Evolutionary conservation across 1,140 invertebrate species (phyloP).

Genomic region (Plodia interpunctella): DNA sequence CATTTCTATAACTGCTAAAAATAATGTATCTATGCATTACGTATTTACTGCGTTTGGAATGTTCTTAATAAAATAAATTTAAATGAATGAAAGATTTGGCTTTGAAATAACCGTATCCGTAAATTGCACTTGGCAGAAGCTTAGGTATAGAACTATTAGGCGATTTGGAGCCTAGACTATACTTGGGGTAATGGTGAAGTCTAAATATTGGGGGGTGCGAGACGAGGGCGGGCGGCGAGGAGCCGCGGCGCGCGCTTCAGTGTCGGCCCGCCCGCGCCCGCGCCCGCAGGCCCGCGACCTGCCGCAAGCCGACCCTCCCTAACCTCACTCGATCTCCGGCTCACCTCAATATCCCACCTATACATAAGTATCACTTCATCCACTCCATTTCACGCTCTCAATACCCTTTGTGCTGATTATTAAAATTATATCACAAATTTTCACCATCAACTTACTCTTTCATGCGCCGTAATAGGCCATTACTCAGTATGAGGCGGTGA

Average conservation of each 20-base stretch:
- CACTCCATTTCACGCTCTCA: slow-evolving; percentile 21
- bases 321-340: slow-evolving; percentile 55
- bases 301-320: slow-evolving; percentile 34
- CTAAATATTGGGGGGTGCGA: slow-evolving; percentile 29
- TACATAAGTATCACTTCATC: slow-evolving; percentile 31
- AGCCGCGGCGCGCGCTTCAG: slow-evolving; percentile 61
- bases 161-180: background rate
- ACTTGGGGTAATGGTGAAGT: slow-evolving; percentile 9
- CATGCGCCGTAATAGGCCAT: background rate
- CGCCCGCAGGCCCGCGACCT: slow-evolving; percentile 55
- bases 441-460: background rate
- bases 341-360: slow-evolving; percentile 44
- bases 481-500: slow-evolving; percentile 3
- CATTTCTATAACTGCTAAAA: no score
- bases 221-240: slow-evolving; percentile 29
- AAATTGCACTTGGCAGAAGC: background rate
- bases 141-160: background rate
- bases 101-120: background rate
- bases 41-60: no score
- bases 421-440: background rate
- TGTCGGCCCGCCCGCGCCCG: slow-evolving; percentile 63
- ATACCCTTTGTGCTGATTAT: background rate
- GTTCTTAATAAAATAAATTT: no score
- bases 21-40: no score
- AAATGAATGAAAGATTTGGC: no score